phyloP scores from a whole-genome alignment of 2,113 vertebrate genomes.

The Desmodus rotundus region DNA sequence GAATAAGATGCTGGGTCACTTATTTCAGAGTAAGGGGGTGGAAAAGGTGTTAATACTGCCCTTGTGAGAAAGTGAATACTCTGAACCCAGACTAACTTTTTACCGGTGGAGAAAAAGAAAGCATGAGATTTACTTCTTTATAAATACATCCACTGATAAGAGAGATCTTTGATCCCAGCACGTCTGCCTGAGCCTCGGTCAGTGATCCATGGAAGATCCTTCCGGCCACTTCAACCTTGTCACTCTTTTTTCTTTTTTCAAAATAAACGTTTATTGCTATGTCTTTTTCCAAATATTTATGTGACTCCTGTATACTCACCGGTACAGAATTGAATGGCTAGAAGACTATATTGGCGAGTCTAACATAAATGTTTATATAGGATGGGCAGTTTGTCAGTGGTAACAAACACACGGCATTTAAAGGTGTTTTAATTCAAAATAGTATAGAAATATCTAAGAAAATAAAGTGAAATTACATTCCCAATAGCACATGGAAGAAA shows the following conservation, averaged over 20 bases:
- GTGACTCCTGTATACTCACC: background rate
- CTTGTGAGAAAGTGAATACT: background rate
- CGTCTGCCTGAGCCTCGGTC: background rate
- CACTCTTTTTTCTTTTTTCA: background rate
- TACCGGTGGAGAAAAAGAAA: background rate
- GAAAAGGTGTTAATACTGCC: background rate
- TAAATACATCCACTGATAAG: constrained; percentile 6
- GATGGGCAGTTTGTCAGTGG: background rate
- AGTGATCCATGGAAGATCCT: background rate
- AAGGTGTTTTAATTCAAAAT: background rate
- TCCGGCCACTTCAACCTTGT: background rate
- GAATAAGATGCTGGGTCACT: background rate
- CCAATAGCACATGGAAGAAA: background rate
- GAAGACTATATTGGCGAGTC: background rate
- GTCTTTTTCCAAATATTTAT: background rate
- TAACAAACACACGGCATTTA: background rate
- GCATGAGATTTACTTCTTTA: background rate
- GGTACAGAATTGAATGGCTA: background rate
- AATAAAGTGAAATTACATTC: background rate
- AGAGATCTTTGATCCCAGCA: background rate
- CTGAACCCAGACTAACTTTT: background rate
- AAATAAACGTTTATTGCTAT: background rate
- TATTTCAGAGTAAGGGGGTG: background rate
- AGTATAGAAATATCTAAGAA: background rate
- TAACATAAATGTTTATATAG: background rate